Base-by-base conservation (phyloP, 2,888 invertebrate species). In the Zootermopsis nevadensis region DNA sequence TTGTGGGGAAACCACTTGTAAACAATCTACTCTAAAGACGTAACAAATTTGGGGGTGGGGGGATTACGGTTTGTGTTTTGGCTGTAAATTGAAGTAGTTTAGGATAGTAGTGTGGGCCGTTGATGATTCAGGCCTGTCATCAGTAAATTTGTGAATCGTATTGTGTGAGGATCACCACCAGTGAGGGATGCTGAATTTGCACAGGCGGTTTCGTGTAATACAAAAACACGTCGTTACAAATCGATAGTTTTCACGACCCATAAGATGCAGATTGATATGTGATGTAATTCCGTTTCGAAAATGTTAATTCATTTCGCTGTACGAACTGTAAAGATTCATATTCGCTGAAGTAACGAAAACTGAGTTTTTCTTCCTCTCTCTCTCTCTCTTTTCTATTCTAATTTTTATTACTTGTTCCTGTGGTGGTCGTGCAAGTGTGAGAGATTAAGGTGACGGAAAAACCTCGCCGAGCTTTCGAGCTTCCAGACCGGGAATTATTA, bases 401-500 rank as follows among this genome's bases (percentile, higher is more conserved):
- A 79, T 79, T 79, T 79, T 79, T 79, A 79, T 79, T 79, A 66
- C 79, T 79, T 79, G 79, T 79, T 79, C 79, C 79, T 79, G 79
- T 33, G 79, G 81, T 77, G 82, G 60, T 66, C 82, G 77, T 77
- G 77, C 80, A 82, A 82, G 83, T 83, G 84, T 80, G 80, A 84
- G 84, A 84, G 84, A 84, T 84, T 84, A 83, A 83, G 83, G 83
- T 84, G 84, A 84, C 82, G 84, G 84, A 83, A 84, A 60, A 60
- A 60, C 60, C 60, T 60, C n/a, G 60, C 60, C 60, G 60, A 60
- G 60, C 60, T 60, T 77, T 77, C 77, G 74, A 74, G 74, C 74
- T 74, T 74, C 79, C 79, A 79, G 79, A 53, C 79, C 60, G 35
- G 79, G 66, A 79, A 79, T 79, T 79, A 79, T 79, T 79, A 79